Percentiles rank a stretch among this genome's conserved stretches.
Evolutionary conservation across 1,140 invertebrate species (phyloP).

Genomic region (Berghia stephanieae): DNA sequence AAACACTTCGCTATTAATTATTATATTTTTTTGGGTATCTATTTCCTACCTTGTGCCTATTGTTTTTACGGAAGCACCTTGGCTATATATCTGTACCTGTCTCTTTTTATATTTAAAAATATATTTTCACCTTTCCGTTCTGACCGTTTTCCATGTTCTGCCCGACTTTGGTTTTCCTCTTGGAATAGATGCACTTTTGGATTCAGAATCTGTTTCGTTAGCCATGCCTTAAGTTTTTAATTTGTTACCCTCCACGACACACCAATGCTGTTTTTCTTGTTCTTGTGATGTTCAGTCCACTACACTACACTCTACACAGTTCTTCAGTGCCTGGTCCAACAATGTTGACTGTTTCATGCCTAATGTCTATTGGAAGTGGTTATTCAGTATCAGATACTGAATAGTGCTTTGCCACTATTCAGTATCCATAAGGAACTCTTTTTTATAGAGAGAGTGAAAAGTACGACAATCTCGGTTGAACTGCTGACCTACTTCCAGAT

Average conservation of each 20-base stretch:
- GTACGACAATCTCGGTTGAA: too few species aligned
- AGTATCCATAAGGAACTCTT: too few species aligned
- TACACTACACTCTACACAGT: neutral
- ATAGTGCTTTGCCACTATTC: too few species aligned
- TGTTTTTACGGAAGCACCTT: neutral
- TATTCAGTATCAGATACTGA: too few species aligned
- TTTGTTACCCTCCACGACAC: neutral
- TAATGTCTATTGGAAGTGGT: too few species aligned
- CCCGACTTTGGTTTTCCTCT: slow-evolving; percentile 47
- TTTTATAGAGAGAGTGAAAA: too few species aligned
- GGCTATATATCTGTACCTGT: neutral
- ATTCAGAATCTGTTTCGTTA: neutral
- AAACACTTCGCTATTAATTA: neutral
- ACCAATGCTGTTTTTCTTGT: too few species aligned
- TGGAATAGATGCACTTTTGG: slow-evolving; percentile 20
- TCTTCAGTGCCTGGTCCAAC: neutral
- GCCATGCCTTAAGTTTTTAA: neutral
- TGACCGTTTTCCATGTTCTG: slow-evolving; percentile 41
- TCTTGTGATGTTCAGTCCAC: too few species aligned
- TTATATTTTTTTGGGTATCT: neutral
- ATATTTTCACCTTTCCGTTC: slow-evolving; percentile 33
- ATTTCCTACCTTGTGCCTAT: neutral
- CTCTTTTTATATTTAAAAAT: neutral
- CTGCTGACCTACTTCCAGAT: too few species aligned
- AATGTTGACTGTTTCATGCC: neutral